Percentiles rank a stretch among this genome's conserved stretches.
phyloP scores from a whole-genome alignment of 2,888 invertebrate genomes.

The Xanthorhoe spadicearia region DNA sequence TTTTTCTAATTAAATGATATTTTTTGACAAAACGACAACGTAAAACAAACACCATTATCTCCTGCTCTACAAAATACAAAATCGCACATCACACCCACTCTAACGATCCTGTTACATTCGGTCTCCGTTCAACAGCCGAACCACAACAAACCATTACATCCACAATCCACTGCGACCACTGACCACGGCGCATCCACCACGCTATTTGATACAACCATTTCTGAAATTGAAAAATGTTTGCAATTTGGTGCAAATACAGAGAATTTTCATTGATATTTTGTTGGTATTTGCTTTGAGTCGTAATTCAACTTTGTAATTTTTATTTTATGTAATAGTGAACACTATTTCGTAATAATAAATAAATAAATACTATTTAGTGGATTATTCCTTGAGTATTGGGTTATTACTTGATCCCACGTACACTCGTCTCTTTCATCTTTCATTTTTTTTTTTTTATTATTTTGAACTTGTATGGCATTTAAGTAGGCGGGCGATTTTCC shows the following conservation, averaged over 20 bases:
- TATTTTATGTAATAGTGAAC: too few relatives aligned
- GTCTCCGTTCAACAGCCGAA: background rate
- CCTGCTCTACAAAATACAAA: conserved; percentile 16
- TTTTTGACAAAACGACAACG: too few relatives aligned
- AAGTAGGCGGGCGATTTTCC: too few relatives aligned
- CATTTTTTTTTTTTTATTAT: too few relatives aligned
- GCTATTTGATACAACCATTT: conserved; percentile 15
- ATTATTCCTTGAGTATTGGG: too few relatives aligned
- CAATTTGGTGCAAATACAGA: background rate
- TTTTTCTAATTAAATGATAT: too few relatives aligned
- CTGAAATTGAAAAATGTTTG: conserved; percentile 23
- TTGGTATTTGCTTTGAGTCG: background rate
- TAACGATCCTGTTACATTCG: conserved; percentile 17
- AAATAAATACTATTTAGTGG: too few relatives aligned
- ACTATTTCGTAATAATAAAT: too few relatives aligned
- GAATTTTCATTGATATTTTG: background rate
- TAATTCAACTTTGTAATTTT: too few relatives aligned
- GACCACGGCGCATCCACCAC: conserved; percentile 4
- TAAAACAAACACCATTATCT: conserved; percentile 1
- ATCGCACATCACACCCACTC: conserved; percentile 20
- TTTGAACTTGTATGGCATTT: too few relatives aligned
- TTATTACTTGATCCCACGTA: too few relatives aligned
- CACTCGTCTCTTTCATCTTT: too few relatives aligned
- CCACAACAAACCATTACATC: conserved; percentile 3
- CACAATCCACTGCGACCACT: background rate